These are phyloP conservation scores for Lerema accius DNA, from an alignment of 1,140 invertebrate species.

Conservation along the genomic window DNA sequence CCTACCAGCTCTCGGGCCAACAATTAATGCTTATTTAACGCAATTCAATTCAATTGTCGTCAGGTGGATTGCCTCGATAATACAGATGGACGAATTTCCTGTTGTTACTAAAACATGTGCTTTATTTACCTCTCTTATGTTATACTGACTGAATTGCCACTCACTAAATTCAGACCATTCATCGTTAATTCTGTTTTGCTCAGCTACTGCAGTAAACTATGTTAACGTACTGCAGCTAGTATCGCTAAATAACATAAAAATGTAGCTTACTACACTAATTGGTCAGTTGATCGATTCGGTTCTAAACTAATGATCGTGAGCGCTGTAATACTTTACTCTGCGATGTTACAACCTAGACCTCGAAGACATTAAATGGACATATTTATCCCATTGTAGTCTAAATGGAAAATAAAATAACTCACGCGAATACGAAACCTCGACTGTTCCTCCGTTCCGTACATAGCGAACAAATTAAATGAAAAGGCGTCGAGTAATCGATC, in stretches of 20 bases:
- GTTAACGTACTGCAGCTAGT: constrained; percentile 52
- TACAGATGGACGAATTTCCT: constrained; percentile 65
- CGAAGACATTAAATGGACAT: constrained; percentile 6
- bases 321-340: neutral
- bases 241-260: constrained; percentile 51
- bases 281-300: constrained; percentile 22
- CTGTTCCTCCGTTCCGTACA: constrained; percentile 52
- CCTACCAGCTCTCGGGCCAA: constrained; percentile 49
- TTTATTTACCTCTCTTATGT: constrained; percentile 62
- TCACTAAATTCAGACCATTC: constrained; percentile 36
- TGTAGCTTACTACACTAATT: constrained; percentile 52
- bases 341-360: neutral
- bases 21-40: constrained; percentile 77
- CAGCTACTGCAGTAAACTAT: constrained; percentile 62
- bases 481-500: constrained; percentile 56
- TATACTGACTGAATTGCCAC: constrained; percentile 42
- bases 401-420: constrained; percentile 46
- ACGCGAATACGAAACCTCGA: constrained; percentile 56
- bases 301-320: neutral
- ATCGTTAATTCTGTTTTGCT: constrained; percentile 65
- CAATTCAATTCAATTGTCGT: constrained; percentile 72
- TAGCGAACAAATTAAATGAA: constrained; percentile 60
- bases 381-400: constrained; percentile 1
- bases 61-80: constrained; percentile 65
- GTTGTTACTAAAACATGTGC: constrained; percentile 57